Conservation (phyloP, 2,888 invertebrate species). For the Imbricaverruca yamaguchii region DNA sequence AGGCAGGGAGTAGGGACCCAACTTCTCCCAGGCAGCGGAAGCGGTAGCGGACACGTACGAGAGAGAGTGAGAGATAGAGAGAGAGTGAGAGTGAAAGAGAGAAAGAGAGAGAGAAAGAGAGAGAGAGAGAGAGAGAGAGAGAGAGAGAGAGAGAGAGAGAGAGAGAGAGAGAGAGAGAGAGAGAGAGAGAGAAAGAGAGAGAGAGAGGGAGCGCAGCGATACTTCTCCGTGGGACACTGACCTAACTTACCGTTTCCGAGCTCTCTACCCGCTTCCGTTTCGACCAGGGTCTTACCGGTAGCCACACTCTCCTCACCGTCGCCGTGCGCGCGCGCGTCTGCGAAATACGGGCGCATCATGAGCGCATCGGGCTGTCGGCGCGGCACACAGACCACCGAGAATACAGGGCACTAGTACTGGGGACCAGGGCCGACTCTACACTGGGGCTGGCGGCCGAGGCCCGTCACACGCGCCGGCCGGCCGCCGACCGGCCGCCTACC, state of each 20-base stretch:
- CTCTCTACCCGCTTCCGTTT: slow-evolving; percentile 20
- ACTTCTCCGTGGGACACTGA: background rate
- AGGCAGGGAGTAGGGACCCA: too few species aligned
- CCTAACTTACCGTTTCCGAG: slow-evolving; percentile 29
- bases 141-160: slow-evolving; percentile 22
- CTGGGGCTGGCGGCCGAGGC: too few species aligned
- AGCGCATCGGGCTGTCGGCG: slow-evolving; percentile 25
- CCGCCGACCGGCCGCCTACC: too few species aligned
- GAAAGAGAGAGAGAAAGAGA: slow-evolving; percentile 11
- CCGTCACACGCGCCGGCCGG: too few species aligned
- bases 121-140: slow-evolving; percentile 9
- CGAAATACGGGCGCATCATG: slow-evolving; percentile 28
- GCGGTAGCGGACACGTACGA: background rate
- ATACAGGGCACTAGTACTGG: slow-evolving; percentile 1
- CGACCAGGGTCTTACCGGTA: slow-evolving; percentile 26
- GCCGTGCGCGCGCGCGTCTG: slow-evolving; percentile 29
- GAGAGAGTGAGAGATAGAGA: background rate
- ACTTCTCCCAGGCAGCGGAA: background rate
- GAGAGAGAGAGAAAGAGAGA: slow-evolving; percentile 1
- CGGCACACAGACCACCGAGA: background rate
- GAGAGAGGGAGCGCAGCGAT: background rate
- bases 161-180: slow-evolving; percentile 4
- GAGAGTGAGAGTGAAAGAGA: too few species aligned
- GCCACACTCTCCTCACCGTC: slow-evolving; percentile 30
- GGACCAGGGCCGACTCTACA: too few species aligned